Evolutionary conservation across 2,888 invertebrate genomes (phyloP).

Genomic region (Gerris lacustris): DNA sequence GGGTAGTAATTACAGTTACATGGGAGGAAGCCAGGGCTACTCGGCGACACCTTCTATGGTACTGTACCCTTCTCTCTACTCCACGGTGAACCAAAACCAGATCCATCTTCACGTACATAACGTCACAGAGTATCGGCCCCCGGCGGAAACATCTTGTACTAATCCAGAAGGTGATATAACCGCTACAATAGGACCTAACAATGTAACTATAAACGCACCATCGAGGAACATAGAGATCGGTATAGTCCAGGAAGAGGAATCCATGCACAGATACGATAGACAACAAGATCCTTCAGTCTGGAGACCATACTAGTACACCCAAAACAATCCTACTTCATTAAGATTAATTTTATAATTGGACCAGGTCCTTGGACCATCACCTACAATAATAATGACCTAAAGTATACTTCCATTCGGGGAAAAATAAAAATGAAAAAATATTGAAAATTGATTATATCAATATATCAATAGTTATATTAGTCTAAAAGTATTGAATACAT

Average conservation of each 20-base stretch:
- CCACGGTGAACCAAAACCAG: constrained; percentile 76
- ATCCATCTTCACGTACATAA: constrained; percentile 65
- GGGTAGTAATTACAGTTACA: constrained; percentile 21
- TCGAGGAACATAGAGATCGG: constrained; percentile 31
- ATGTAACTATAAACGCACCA: constrained; percentile 30
- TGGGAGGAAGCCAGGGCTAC: constrained; percentile 19
- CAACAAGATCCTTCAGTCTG: constrained; percentile 34
- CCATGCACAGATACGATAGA: constrained; percentile 29
- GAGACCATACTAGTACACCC: constrained; percentile 33
- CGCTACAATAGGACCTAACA: constrained; percentile 29
- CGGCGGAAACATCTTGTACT: constrained; percentile 15
- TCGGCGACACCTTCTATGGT: constrained; percentile 56
- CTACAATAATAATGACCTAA: too few relatives aligned
- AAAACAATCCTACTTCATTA: not conserved
- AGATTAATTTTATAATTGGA: not conserved
- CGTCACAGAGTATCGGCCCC: constrained; percentile 22
- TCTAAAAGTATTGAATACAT: not conserved
- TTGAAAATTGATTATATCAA: not conserved
- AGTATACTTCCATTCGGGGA: too few relatives aligned
- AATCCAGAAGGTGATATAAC: constrained; percentile 27
- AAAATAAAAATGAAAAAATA: too few relatives aligned
- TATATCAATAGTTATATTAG: not conserved
- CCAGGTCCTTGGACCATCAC: too few relatives aligned
- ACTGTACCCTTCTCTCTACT: constrained; percentile 63
- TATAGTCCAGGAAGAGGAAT: constrained; percentile 28